These are phyloP conservation scores for Drosophila anomelani DNA, from an alignment of 2,888 invertebrate species.

Conservation along the genomic window DNA sequence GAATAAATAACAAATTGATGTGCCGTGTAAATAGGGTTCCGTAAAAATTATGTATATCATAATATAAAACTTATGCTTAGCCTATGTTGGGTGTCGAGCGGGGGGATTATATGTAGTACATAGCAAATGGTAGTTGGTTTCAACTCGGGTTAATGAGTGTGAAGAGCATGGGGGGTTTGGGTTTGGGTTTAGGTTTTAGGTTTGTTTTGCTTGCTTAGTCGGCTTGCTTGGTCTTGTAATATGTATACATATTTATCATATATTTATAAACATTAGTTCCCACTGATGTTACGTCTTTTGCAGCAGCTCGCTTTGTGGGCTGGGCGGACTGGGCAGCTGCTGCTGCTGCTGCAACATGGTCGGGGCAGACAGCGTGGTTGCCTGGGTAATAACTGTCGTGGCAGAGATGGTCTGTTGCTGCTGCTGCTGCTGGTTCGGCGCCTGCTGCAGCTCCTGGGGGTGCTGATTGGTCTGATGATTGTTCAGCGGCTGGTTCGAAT, in stretches of 20 bases:
- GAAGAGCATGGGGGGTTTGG: conserved; percentile 9
- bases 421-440: conserved; percentile 66
- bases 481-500: conserved; percentile 92
- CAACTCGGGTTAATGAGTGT: conserved; percentile 33
- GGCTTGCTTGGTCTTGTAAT: conserved; percentile 77
- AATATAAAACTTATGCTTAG: conserved; percentile 48
- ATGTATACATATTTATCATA: conserved; percentile 82
- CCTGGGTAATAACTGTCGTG: conserved; percentile 83
- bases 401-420: conserved; percentile 82
- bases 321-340: conserved; percentile 84
- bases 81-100: conserved; percentile 36
- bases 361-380: conserved; percentile 81
- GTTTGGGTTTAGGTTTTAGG: conserved; percentile 24
- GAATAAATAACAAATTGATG: conserved; percentile 70
- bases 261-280: conserved; percentile 85
- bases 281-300: conserved; percentile 85
- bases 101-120: conserved; percentile 31
- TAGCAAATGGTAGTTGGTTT: conserved; percentile 35
- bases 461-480: conserved; percentile 78
- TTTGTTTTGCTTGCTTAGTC: conserved; percentile 65
- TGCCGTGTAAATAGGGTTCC: conserved; percentile 58
- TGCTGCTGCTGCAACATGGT: conserved; percentile 77
- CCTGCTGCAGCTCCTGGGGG: conserved; percentile 73
- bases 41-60: conserved; percentile 49
- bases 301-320: conserved; percentile 83